Evolutionary conservation across 2,797 vertebrate genomes (phyloP).

Genomic region (Silurus aristotelis): DNA sequence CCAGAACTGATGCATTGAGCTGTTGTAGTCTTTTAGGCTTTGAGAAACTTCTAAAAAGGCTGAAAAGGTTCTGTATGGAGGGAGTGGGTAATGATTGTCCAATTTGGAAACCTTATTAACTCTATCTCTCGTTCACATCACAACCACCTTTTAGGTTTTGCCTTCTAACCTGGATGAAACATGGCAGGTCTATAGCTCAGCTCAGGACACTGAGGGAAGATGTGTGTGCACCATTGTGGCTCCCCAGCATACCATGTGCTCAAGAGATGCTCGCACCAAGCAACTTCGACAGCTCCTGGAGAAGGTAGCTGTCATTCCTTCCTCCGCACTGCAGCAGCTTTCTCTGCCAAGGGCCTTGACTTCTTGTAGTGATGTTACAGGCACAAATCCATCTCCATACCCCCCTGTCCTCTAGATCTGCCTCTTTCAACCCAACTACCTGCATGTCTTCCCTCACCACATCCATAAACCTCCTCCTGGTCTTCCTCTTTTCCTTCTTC

Average conservation of each 20-base stretch:
- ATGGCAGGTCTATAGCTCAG: conserved; percentile 99
- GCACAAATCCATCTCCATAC: neutral
- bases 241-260: conserved; percentile 98
- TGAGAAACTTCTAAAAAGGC: neutral
- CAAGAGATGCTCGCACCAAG: conserved; percentile 93
- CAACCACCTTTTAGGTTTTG: conserved; percentile 79
- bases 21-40: too few relatives aligned
- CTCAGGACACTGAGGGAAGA: conserved; percentile 96
- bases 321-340: neutral
- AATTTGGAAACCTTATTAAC: neutral
- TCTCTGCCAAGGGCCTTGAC: neutral
- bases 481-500: too few relatives aligned
- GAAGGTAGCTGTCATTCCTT: conserved; percentile 79
- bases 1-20: too few relatives aligned
- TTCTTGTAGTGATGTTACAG: neutral
- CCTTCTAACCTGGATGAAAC: conserved; percentile 96
- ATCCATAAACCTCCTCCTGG: too few relatives aligned
- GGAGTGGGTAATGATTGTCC: neutral
- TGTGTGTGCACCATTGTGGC: conserved; percentile 99
- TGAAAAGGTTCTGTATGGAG: neutral
- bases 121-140: neutral
- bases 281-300: conserved; percentile 98
- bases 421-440: too few relatives aligned
- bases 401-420: too few relatives aligned
- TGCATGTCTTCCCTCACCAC: too few relatives aligned